These are phyloP conservation scores for Danio kyathit DNA, from an alignment of 2,797 vertebrate genomes.

Conservation along the genomic window DNA sequence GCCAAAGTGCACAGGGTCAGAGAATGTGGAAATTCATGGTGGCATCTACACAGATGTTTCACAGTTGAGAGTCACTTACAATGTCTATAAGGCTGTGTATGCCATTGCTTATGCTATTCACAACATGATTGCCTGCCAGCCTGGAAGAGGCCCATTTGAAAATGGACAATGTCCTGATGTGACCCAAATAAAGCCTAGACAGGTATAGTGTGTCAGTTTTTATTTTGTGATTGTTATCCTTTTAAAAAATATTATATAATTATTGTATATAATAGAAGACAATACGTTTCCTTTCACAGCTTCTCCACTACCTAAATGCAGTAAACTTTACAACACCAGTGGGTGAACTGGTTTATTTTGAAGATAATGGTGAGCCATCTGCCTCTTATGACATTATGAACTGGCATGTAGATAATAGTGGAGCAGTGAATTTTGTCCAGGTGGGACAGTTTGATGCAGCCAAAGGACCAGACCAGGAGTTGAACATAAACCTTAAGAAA, in stretches of 20 bases:
- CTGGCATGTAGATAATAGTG: conserved; percentile 64
- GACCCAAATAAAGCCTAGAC: too few species aligned
- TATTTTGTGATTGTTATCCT: not conserved
- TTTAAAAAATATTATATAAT: too few species aligned
- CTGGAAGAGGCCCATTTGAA: conserved; percentile 41
- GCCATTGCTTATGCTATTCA: conserved; percentile 68
- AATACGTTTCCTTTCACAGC: conserved; percentile 43
- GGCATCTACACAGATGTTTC: conserved; percentile 64
- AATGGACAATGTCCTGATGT: not conserved
- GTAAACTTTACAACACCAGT: conserved; percentile 69
- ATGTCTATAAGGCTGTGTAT: conserved; percentile 71
- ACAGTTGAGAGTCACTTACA: conserved; percentile 67
- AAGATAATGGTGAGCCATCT: conserved; percentile 63
- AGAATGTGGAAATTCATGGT: conserved; percentile 58
- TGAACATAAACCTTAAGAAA: conserved; percentile 63
- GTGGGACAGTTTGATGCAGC: conserved; percentile 66
- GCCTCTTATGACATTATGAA: conserved; percentile 70
- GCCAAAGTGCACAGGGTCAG: conserved; percentile 61
- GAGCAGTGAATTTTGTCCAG: conserved; percentile 60
- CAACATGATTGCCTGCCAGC: conserved; percentile 64
- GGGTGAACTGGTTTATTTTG: conserved; percentile 67
- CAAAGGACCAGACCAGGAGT: conserved; percentile 56
- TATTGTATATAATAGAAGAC: not conserved
- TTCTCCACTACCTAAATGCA: conserved; percentile 60
- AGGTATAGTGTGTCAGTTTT: too few species aligned